Evolutionary conservation across 2,113 vertebrate genomes (phyloP), one percentile per base, ranked within the genome.

Genomic region (Pelusios castaneus): DNA sequence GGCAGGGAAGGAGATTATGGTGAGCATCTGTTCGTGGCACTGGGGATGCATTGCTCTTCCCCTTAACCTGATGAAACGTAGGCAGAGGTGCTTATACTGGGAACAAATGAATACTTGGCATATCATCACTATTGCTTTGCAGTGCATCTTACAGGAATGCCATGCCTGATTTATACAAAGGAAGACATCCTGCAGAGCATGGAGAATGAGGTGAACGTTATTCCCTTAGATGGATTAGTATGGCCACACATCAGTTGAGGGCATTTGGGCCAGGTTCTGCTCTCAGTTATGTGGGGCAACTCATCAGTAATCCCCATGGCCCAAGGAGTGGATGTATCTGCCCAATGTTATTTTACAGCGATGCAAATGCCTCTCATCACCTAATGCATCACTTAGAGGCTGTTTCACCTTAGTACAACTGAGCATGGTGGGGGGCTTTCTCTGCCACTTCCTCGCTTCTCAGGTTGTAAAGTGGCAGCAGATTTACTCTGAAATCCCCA

Each of bases 81-180:
- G 54, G 55, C 86, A 93, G 21, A 70, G 45, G 17, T 82, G 47
- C 91, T 93, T 87, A 89, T 82, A 67, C 63, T 19, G 34, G 4
- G 10, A 87, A 84, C 51, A 85, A 82, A 92, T n/a, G 84, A 73
- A 77, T 29, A 41, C 86, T 17, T 79, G 58, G 52, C 47, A 41
- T 94, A 81, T 94, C 63, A 84, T 41, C 16, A 2, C 55, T 25
- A 91, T 92, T 89, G 67, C 56, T 91, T 84, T 89, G 19, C 70
- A 54, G 85, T 43, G 25, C 17, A 51, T 84, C 10, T 67, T 80
- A 25, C 0, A 73, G 34, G 63, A 45, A 21, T 52, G 29, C 21
- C 47, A 79, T 84, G 43, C 47, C 80, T 85, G 82, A 24, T 75
- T 89, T 80, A 51, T 70, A 90, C 56, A 49, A 78, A 54, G 24